Base-by-base conservation (phyloP, 2,888 invertebrate species). In the Pachymerium ferrugineum region DNA sequence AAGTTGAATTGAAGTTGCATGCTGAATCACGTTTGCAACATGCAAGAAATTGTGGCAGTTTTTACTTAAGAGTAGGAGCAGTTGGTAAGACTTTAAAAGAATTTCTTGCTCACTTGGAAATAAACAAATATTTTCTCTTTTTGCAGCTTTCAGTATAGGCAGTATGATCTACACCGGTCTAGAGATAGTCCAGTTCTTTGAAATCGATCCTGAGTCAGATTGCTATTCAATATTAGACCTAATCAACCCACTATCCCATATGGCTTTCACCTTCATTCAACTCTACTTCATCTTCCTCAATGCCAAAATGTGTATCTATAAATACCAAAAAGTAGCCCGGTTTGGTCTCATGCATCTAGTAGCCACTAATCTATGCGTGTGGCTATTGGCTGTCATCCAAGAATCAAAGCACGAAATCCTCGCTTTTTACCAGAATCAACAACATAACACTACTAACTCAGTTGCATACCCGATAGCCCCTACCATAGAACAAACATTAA, bases 51-150 rank as follows among this genome's bases (percentile, higher is more conserved):
- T 75, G 75, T 35, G 76, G 76, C 16, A 76, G 76, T 67, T 76
- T 76, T 54, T 76, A 95, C 83, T 85, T 95, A 76, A 86, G 94
- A 78, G 92, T 94, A 90, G 94, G 94, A 25, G 94, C 94, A 76
- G 94, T 95, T 78, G 91, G 92, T 92, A 84, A 83, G 19, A 47
- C n/a, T n/a, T n/a, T 47, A 19, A 47, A 3, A 47, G n/a, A n/a
- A n/a, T n/a, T n/a, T n/a, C n/a, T n/a, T n/a, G n/a, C n/a, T n/a
- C n/a, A n/a, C n/a, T n/a, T n/a, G n/a, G n/a, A n/a, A n/a, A n/a
- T n/a, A n/a, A n/a, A n/a, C n/a, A n/a, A n/a, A n/a, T n/a, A n/a
- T n/a, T n/a, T n/a, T n/a, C n/a, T n/a, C n/a, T n/a, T n/a, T n/a
- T n/a, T n/a, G n/a, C 38, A 83, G 83, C 78, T 29, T 83, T 83